These are phyloP conservation scores for rabbit (Oryctolagus cuniculus) DNA, from an alignment of 2,113 vertebrate genomes.

Conservation along the genomic window mOryCun1.1 NC_091436.1:154906501-154907000, in stretches of 20 bases:
- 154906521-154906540: slow-evolving; percentile 52
- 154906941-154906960: slow-evolving; percentile 62
- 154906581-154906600: background rate
- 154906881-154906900: slow-evolving; percentile 48
- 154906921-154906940: slow-evolving; percentile 53
- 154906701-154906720: background rate
- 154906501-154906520: slow-evolving; percentile 68
- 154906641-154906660: background rate
- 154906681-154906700: background rate
- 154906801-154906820: background rate
- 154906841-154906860: background rate
- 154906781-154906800: slow-evolving; percentile 25
- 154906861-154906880: slow-evolving; percentile 26
- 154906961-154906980: slow-evolving; percentile 72
- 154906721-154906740: background rate
- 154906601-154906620: background rate
- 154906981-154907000: slow-evolving; percentile 77
- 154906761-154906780: background rate
- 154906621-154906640: background rate
- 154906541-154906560: slow-evolving; percentile 67
- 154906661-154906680: background rate
- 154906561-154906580: background rate
- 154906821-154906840: background rate
- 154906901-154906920: background rate
- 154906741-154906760: background rate